These are phyloP conservation scores for Tricholauxania praeusta DNA, from an alignment of 2,888 invertebrate genomes.

Conservation along the genomic window DNA sequence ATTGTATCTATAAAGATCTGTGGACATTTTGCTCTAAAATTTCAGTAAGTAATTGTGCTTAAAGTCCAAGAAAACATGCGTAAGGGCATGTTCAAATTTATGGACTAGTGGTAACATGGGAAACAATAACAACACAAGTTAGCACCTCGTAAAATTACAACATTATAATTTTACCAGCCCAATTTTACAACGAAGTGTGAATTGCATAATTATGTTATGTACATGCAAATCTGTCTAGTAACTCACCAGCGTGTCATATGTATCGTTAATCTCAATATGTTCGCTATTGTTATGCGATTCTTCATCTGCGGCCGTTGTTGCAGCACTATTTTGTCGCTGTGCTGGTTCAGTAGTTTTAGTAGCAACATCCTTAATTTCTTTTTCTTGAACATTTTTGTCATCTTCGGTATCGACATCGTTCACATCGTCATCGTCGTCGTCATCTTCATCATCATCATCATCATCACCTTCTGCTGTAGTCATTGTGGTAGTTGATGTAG, in stretches of 20 bases:
- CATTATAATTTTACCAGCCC: no score
- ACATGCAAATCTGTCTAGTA: background rate
- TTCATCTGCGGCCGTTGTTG: constrained; percentile 37
- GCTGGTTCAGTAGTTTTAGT: constrained; percentile 42
- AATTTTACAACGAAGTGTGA: no score
- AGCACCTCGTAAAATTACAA: no score
- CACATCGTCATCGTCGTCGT: background rate
- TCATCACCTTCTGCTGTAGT: constrained; percentile 5
- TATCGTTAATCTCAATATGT: constrained; percentile 60
- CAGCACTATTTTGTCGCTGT: constrained; percentile 46
- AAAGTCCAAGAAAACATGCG: no score
- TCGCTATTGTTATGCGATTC: constrained; percentile 48
- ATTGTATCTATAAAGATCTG: no score
- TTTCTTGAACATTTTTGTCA: background rate
- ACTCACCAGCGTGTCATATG: constrained; percentile 61
- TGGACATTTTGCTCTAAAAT: no score
- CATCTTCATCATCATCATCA: constrained; percentile 16
- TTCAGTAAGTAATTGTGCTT: no score
- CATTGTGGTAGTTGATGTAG: background rate
- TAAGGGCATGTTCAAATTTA: no score
- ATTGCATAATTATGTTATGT: no score
- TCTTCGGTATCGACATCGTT: background rate
- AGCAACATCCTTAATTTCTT: background rate
- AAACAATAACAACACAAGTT: no score
- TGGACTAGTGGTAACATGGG: no score